Base-by-base conservation (phyloP, 2,113 vertebrate species). In the Manacus vitellinus region DNA sequence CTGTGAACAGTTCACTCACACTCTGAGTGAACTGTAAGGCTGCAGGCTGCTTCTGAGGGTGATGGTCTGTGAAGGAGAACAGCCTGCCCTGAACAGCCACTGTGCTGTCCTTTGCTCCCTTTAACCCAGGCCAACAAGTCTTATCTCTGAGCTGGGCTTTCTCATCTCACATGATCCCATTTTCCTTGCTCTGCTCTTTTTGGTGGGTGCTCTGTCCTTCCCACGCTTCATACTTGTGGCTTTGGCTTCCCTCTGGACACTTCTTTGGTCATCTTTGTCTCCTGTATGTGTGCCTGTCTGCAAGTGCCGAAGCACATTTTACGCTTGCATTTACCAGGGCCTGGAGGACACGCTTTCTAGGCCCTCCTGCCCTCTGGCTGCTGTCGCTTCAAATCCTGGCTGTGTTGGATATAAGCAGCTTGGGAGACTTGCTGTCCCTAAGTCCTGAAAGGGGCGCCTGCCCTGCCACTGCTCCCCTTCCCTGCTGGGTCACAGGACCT, bases 81-180 rank as follows among this genome's bases (percentile, higher is more conserved):
- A 44, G 72, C 63, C 63, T 86, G 68, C 37, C 52, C 7, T 9
- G 35, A 35, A 44, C 74, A 56, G 54, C 72, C 52, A 14, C 37
- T 1, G 2, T 66, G 62, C 44, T 82, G 47, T 52, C 70, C 20
- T 56, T 59, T 46, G 47, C 66, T 93, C 24, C 43, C 4, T 3
- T 87, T 88, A 30, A n/a, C 49, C 25, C 15, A 21, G 52, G 74
- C 81, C 21, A 54, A 6, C 1, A 8, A 54, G 16, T 74, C 51
- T 81, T 25, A 35, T 30, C 58, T 63, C 75, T 68, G 67, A 92
- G 46, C 51, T 49, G 59, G 37, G 43, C 15, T 70, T 83, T 88
- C 51, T 56, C 14, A 58, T 37, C 46, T 56, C 22, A 11, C 0
- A 0, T 62, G 30, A 85, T 41, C 25, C 39, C 4, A 0, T 72